Evolutionary conservation across 2,113 vertebrate species (phyloP), one percentile per base, ranked within the genome.

Genomic region (Brachypteracias leptosomus): DNA sequence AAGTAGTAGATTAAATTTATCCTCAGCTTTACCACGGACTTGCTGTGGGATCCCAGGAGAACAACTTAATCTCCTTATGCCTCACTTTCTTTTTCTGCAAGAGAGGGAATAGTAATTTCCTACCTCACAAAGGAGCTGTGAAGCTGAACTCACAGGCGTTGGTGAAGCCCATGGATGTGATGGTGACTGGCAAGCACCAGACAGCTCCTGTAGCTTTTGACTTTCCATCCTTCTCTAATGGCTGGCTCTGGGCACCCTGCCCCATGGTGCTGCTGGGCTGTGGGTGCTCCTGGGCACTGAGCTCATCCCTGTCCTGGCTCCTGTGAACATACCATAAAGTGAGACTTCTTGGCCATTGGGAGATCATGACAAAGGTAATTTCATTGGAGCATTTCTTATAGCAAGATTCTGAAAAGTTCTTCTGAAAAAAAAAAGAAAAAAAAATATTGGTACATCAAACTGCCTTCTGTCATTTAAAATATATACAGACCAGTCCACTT

Each of bases 71-170:
- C 79, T 90, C 73, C 20, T 76, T 52, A 65, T 6, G 7, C 75
- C 63, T 42, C 42, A 10, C 75, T 82, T 68, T 70, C 29, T 62
- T 73, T 35, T 54, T 66, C 59, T 85, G 70, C 61, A 28, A 84
- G 38, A 46, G 63, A 63, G 40, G 63, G 57, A 93, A 63, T 11
- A 36, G 65, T 52, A 9, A 68, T 92, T 84, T 77, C 92, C 68
- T 93, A 89, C 95, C 95, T 93, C 65, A 68, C 40, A 63, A 38
- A 57, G 57, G 79, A 88, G 76, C 54, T 74, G 63, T 71, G 82
- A 83, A 91, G 71, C 72, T 58, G 75, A 55, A 71, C 40, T 46
- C 35, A 5, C 26, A 31, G 47, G 22, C 0, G 0, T 13, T 36
- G 47, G n/a, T 58, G 87, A 82, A 75, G 89, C 58, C 33, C 77